Conservation (phyloP, 1,140 invertebrate genomes). For the Archivesica marissinica region DNA sequence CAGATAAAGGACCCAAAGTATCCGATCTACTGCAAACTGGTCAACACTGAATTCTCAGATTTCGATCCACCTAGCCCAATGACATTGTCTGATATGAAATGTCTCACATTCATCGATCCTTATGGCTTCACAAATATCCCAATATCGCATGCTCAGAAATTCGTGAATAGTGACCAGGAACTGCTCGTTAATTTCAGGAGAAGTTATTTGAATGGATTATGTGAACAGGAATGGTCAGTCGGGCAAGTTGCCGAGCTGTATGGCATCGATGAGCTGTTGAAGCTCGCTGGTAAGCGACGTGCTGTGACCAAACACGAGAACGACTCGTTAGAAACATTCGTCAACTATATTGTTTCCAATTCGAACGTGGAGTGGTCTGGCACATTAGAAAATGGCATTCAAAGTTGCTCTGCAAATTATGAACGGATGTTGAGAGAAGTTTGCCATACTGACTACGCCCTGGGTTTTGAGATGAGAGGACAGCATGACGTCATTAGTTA, state of each 20-base stretch:
- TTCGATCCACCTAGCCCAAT: no score
- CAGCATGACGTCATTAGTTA: background rate
- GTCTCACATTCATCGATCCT: conserved; percentile 23
- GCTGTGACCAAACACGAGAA: background rate
- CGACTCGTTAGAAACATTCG: background rate
- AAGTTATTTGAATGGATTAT: background rate
- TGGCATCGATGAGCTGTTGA: background rate
- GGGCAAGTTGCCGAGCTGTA: background rate
- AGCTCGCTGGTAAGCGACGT: background rate
- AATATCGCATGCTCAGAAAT: background rate
- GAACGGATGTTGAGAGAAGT: background rate
- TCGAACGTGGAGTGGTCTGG: no score
- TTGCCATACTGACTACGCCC: background rate
- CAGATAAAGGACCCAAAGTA: no score
- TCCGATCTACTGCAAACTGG: background rate
- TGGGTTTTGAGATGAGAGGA: conserved; percentile 13
- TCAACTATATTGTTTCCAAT: background rate
- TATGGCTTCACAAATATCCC: conserved; percentile 13
- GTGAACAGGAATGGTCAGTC: no score
- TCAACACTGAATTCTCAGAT: background rate
- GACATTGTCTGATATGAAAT: no score
- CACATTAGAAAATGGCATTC: background rate
- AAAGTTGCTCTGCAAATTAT: background rate
- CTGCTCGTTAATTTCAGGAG: conserved; percentile 13
- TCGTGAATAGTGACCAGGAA: background rate